Conservation (phyloP, 2,113 vertebrate species). For the Oplegnathus fasciatus region DNA sequence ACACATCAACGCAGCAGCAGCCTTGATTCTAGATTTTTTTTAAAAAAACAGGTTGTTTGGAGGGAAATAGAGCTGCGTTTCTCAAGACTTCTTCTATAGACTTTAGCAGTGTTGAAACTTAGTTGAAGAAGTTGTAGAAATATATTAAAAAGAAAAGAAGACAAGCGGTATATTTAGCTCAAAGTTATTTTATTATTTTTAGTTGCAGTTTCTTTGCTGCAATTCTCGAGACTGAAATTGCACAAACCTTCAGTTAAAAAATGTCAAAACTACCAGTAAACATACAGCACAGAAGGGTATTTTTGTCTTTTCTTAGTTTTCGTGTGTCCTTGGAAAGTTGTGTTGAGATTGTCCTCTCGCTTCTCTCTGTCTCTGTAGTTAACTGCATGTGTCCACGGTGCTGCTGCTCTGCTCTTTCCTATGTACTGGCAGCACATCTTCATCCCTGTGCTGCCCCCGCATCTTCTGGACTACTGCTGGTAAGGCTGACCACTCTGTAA, state of each 20-base stretch:
- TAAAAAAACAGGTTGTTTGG: conserved; percentile 1
- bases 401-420: conserved; percentile 94
- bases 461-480: conserved; percentile 99
- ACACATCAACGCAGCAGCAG: conserved; percentile 19
- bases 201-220: neutral
- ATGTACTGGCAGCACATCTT: conserved; percentile 99
- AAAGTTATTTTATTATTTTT: neutral
- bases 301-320: conserved; percentile 20
- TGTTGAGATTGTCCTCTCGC: conserved; percentile 8
- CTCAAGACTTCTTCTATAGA: neutral
- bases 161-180: neutral
- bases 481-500: conserved; percentile 82
- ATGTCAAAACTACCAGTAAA: neutral
- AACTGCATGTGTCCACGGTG: conserved; percentile 96
- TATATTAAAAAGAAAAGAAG: conserved; percentile 3
- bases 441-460: conserved; percentile 97
- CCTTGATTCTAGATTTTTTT: conserved; percentile 18
- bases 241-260: conserved; percentile 4
- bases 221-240: neutral
- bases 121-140: conserved; percentile 6
- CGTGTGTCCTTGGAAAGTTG: conserved; percentile 1
- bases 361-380: conserved; percentile 76
- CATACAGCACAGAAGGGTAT: neutral
- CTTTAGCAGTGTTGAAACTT: neutral
- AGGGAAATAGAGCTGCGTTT: neutral